Evolutionary conservation across 2,888 invertebrate species (phyloP), one percentile per base, ranked within the genome.

Genomic region (Tetragonisca angustula): DNA sequence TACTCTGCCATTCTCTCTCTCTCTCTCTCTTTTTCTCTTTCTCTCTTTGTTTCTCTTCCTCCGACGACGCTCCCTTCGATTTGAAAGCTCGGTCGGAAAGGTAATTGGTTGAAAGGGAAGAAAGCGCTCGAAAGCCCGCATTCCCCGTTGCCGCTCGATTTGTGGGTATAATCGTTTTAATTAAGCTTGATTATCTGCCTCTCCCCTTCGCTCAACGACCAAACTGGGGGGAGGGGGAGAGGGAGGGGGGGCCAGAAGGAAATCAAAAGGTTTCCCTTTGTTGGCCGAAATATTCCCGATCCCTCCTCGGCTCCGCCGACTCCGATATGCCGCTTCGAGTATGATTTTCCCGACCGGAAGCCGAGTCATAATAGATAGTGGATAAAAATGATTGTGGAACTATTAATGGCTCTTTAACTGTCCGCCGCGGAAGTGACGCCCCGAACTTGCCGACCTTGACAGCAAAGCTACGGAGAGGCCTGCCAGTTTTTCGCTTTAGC

Each of bases 81-180:
- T 81, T 62, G 72, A 90, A 85, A 85, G 85, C 84, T 81, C 80
- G 79, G 50, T 32, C 32, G 43, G 43, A 62, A 80, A 87, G 79
- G 84, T 88, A 90, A 89, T 90, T 90, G 89, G 80, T 82, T 79
- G 87, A 87, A 89, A 90, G 87, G 79, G 87, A 90, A 89, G 85
- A 88, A 90, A 87, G 87, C 81, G 81, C 85, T 87, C 83, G 84
- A 88, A 88, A 76, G 85, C 78, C 83, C 79, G 73, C 76, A 80
- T 83, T 85, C 82, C 82, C 79, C 83, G 78, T 81, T 90, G 81
- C 80, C 88, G 85, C 81, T 80, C 87, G 89, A 89, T 90, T 90
- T 90, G 87, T 79, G 83, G 83, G 79, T 79, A 82, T 84, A 88
- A 89, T 89, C 89, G 88, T 83, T 90, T 89, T 90, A 89, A 89